Conservation (phyloP, 2,888 invertebrate genomes). For the Drosophila parthenogenetica region DNA sequence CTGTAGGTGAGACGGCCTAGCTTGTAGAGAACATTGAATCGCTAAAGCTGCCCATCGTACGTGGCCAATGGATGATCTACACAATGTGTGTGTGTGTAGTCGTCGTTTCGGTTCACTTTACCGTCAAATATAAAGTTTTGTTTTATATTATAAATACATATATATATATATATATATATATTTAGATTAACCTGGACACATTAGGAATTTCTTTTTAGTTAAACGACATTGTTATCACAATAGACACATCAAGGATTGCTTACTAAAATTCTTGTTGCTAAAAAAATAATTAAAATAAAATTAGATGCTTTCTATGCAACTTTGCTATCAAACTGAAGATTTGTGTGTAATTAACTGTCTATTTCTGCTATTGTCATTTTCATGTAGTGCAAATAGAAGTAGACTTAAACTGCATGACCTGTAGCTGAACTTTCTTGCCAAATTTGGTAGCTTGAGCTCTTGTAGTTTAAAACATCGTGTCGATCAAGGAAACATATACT, state of each 20-base stretch:
- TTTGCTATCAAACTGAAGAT: constrained; percentile 27
- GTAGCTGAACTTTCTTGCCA: no score
- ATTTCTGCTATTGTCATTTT: neutral
- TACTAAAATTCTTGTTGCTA: constrained; percentile 49
- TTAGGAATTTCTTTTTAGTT: constrained; percentile 49
- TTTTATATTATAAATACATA: constrained; percentile 65
- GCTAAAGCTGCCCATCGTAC: constrained; percentile 14
- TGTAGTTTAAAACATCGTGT: no score
- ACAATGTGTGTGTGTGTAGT: constrained; percentile 22
- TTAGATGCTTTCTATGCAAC: constrained; percentile 55
- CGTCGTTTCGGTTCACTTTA: constrained; percentile 51
- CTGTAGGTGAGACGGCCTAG: constrained; percentile 61
- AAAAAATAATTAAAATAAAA: constrained; percentile 35
- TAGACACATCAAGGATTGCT: constrained; percentile 20
- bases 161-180: constrained; percentile 40
- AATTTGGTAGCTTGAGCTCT: no score
- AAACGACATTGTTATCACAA: constrained; percentile 16
- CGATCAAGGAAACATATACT: no score
- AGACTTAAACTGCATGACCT: no score
- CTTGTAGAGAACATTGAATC: constrained; percentile 15
- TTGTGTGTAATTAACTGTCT: neutral
- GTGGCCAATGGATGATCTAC: constrained; percentile 20
- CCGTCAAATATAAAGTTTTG: constrained; percentile 57
- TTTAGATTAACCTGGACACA: constrained; percentile 62
- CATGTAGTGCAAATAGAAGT: no score